These are phyloP conservation scores for Burhinus bistriatus DNA, from an alignment of 2,113 vertebrate genomes.

Conservation along the genomic window DNA sequence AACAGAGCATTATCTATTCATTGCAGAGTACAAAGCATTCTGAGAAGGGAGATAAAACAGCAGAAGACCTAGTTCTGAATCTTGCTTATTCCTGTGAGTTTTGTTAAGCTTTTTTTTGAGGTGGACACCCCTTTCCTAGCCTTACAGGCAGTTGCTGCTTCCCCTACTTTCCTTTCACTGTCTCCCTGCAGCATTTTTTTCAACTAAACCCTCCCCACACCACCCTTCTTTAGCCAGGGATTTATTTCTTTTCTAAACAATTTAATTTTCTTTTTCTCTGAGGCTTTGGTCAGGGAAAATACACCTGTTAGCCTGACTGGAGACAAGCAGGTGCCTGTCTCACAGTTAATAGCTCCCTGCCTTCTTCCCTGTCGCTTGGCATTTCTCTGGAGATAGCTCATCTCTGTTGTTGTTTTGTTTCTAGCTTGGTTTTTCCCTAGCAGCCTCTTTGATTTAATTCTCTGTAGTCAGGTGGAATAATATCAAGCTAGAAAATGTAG, in stretches of 20 bases:
- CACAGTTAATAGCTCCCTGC: not conserved
- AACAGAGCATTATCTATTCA: conserved; percentile 48
- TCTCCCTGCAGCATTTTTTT: not conserved
- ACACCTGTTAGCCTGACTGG: not conserved
- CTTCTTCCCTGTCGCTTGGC: not conserved
- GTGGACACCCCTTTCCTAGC: not conserved
- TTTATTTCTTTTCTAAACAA: not conserved
- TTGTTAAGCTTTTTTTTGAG: not conserved
- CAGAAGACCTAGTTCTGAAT: conserved; percentile 2
- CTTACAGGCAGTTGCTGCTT: not conserved
- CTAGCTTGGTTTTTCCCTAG: not conserved
- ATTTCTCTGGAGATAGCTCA: conserved; percentile 8
- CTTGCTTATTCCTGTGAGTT: conserved; percentile 10
- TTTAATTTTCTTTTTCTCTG: not conserved
- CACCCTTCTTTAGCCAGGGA: not conserved
- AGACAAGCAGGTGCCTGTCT: not conserved
- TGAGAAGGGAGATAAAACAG: not conserved
- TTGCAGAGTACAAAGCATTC: not conserved
- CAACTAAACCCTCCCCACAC: not conserved
- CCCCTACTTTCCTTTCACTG: not conserved
- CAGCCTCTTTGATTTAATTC: conserved; percentile 27
- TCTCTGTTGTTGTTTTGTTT: not conserved
- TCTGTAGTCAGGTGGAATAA: not conserved
- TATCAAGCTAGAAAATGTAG: conserved; percentile 1
- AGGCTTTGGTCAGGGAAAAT: not conserved